A percentile compares a stretch with the other conserved stretches of the same genome.
phyloP scores from a whole-genome alignment of 2,888 invertebrate genomes.

The Lathronympha strigana region DNA sequence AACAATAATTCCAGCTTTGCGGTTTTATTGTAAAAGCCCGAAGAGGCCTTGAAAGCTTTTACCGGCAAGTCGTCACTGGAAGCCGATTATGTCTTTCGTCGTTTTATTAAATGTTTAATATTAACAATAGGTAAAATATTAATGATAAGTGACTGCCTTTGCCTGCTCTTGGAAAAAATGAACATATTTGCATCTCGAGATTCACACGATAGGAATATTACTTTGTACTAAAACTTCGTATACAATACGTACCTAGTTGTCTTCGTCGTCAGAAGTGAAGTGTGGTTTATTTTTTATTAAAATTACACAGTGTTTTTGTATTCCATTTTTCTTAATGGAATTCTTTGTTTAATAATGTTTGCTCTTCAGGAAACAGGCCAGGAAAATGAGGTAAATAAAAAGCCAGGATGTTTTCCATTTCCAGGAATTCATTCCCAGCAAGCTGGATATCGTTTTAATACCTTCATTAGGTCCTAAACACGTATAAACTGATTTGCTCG shows the following conservation, averaged over 20 bases:
- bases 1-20: constrained; percentile 71
- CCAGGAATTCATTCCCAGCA: too few species aligned
- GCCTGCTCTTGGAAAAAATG: constrained; percentile 1
- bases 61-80: constrained; percentile 70
- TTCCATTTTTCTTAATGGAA: too few species aligned
- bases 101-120: constrained; percentile 49
- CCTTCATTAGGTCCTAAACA: too few species aligned
- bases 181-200: not conserved
- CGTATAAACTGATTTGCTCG: too few species aligned
- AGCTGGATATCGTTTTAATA: too few species aligned
- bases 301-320: not conserved
- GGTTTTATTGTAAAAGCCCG: constrained; percentile 68
- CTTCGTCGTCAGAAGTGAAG: constrained; percentile 3
- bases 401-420: too few species aligned
- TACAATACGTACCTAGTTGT: too few species aligned
- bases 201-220: not conserved
- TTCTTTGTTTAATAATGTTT: too few species aligned
- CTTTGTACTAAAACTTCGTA: too few species aligned
- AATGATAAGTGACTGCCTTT: constrained; percentile 34
- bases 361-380: too few species aligned
- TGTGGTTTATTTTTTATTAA: not conserved
- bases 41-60: constrained; percentile 71
- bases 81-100: constrained; percentile 71
- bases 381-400: too few species aligned
- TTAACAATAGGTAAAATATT: constrained; percentile 39